Evolutionary conservation across 2,888 invertebrate genomes (phyloP).

Genomic region (Vannuccia rotundouncinata): DNA sequence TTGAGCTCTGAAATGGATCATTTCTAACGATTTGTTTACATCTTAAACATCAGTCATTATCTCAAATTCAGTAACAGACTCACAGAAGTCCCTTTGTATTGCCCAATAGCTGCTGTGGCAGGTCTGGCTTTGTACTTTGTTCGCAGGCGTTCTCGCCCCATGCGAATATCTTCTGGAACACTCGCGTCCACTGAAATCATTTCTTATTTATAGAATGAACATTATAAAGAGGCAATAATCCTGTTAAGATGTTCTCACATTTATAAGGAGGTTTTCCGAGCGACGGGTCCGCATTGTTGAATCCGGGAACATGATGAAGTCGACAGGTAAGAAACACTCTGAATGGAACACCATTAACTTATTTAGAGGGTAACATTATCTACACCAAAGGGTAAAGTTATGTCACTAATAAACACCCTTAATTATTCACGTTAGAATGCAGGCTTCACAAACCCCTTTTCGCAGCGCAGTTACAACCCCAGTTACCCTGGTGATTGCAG

Average conservation of each 20-base stretch:
- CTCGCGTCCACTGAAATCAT: neutral
- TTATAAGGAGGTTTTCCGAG: slow-evolving; percentile 35
- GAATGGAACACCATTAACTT: slow-evolving; percentile 1
- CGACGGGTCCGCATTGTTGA: slow-evolving; percentile 36
- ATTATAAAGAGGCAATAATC: neutral
- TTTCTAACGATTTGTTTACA: too few species aligned
- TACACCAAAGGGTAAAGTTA: too few species aligned
- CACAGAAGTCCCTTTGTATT: slow-evolving; percentile 12
- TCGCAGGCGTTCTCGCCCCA: slow-evolving; percentile 21
- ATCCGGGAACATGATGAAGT: slow-evolving; percentile 40
- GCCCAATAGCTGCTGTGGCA: slow-evolving; percentile 16
- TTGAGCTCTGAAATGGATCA: too few species aligned
- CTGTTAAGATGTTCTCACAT: neutral
- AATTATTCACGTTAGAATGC: too few species aligned
- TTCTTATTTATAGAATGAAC: neutral
- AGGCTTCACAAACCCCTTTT: too few species aligned
- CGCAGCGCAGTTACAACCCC: too few species aligned
- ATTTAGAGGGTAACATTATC: too few species aligned
- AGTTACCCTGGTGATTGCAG: too few species aligned
- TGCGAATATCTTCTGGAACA: neutral
- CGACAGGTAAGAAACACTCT: slow-evolving; percentile 40
- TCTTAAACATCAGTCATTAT: too few species aligned
- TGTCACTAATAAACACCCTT: too few species aligned
- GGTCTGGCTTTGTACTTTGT: slow-evolving; percentile 28
- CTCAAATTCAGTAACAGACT: neutral